Base-by-base conservation (phyloP, 1,140 invertebrate genomes). In the Drosophila rhopaloa region DNA sequence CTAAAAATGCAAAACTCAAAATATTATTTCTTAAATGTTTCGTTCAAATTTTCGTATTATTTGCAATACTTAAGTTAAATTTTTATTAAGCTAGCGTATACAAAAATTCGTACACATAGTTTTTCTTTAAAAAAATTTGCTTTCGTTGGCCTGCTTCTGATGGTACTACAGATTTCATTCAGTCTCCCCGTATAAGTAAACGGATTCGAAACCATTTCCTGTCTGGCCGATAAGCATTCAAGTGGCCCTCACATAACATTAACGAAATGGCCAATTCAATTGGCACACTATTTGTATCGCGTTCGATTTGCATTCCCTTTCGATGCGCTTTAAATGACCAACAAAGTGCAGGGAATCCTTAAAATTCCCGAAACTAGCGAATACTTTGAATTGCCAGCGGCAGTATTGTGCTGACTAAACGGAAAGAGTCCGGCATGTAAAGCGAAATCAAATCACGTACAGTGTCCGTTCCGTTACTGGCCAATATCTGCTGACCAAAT, bases 401-500 rank as follows among this genome's bases (percentile, higher is more conserved):
- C 61, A 29, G 54, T 66, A 54, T 63, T 73, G 14, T 77, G 75
- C 75, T 77, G 75, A 77, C 73, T 48, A 40, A 58, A 57, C 58
- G 44, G 44, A 62, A 61, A 55, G 48, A 73, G 16, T 38, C 11
- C 32, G 40, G 59, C 40, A 75, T 72, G 68, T 70, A 53, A 75
- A 76, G 58, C 53, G 19, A 76, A 67, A 76, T 88, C 79, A 86
- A 89, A 86, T 86, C 83, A 86, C 83, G 83, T 86, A 72, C 78
- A 53, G 61, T 59, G 59, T 68, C 77, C 81, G 54, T 77, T 77
- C 62, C 53, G 37, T 44, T 38, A 29, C 66, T 48, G 44, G 66
- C 68, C 68, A 65, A 85, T 85, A 81, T 81, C 60, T 88, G 83
- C 82, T 86, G 82, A 82, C 82, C 82, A 88, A 68, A 86, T 79